These are phyloP conservation scores for Falco biarmicus DNA, from an alignment of 2,797 vertebrate species.

Conservation along the genomic window DNA sequence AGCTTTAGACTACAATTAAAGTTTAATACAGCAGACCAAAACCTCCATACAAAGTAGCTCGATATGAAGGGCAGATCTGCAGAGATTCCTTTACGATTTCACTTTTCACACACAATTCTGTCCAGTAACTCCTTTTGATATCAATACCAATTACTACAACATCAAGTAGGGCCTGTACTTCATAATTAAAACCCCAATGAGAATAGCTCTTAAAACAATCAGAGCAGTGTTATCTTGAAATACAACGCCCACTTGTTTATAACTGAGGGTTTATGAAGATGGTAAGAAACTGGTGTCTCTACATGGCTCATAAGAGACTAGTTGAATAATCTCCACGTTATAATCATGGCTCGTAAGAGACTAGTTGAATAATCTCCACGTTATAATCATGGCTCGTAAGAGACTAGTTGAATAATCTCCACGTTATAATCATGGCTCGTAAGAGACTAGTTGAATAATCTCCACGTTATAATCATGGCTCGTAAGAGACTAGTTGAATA, in stretches of 20 bases:
- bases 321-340: not conserved
- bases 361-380: not conserved
- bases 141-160: not conserved
- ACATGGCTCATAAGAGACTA: not conserved
- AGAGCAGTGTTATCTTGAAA: not conserved
- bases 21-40: not conserved
- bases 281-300: not conserved
- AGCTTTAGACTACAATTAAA: not conserved
- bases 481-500: not conserved
- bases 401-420: not conserved
- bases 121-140: not conserved
- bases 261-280: not conserved
- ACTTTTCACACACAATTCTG: not conserved
- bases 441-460: not conserved
- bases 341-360: too few relatives aligned
- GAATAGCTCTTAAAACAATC: not conserved
- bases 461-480: too few relatives aligned
- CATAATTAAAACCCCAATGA: fast-evolving
- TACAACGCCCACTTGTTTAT: not conserved
- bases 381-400: not conserved
- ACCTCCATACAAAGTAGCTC: not conserved
- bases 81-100: not conserved
- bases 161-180: not conserved
- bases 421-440: too few relatives aligned
- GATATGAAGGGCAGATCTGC: not conserved